Percentiles rank a stretch among this genome's conserved stretches.
phyloP scores from a whole-genome alignment of 2,888 invertebrate species.

The Rotaria sp. region DNA sequence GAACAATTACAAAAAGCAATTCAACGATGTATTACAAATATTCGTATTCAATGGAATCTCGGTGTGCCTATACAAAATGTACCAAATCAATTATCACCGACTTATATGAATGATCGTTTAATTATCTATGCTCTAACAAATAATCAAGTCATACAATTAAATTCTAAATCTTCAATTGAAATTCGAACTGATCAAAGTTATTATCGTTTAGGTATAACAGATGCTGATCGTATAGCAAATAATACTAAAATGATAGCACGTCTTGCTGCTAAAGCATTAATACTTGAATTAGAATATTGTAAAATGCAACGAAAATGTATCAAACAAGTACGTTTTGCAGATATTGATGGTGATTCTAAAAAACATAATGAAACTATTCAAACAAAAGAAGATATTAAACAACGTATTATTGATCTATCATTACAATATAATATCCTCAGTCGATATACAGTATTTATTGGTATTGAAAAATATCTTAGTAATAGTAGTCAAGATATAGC shows the following conservation, averaged over 20 bases:
- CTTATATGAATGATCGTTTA: neutral
- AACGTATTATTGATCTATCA: neutral
- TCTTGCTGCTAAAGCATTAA: neutral
- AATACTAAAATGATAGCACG: neutral
- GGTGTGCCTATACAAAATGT: neutral
- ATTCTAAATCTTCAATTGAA: neutral
- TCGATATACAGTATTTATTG: neutral
- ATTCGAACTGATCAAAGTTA: neutral
- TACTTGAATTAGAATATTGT: neutral
- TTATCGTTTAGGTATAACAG: neutral
- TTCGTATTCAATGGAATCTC: constrained; percentile 18
- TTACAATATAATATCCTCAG: neutral
- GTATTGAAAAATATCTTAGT: neutral
- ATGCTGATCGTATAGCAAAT: neutral
- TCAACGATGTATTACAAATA: neutral
- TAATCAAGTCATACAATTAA: neutral
- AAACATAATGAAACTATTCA: neutral
- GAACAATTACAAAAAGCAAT: neutral
- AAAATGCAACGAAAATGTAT: neutral
- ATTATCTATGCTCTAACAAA: neutral
- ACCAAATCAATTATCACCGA: neutral
- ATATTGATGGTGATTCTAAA: neutral
- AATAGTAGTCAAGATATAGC: neutral
- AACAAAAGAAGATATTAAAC: neutral
- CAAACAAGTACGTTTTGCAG: neutral